A percentile compares a stretch with the other conserved stretches of the same genome.
Evolutionary conservation across 30 jellyfish, hydroid and myxozoan species (phyloP).

Genomic region (Rhopilema esculentum): DNA sequence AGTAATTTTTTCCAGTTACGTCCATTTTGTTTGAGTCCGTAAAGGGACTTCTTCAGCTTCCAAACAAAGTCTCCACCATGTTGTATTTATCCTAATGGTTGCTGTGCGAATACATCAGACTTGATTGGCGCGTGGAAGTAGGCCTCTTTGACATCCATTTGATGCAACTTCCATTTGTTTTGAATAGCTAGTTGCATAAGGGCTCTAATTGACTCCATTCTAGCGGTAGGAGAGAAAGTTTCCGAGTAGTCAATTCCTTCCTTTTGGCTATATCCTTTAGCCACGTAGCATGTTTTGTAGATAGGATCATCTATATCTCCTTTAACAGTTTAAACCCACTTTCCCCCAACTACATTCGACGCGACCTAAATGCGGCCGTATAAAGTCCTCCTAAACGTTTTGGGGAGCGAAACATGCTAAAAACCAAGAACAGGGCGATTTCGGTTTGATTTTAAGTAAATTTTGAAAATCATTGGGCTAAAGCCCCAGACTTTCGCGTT

Average conservation of each 20-base stretch:
- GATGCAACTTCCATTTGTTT: not conserved
- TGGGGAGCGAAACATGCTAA: too few species aligned
- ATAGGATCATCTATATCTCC: conserved; percentile 8
- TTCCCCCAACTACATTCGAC: conserved; percentile 61
- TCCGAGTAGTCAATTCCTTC: conserved; percentile 47
- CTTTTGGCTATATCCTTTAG: conserved; percentile 28
- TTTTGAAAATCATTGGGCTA: too few species aligned
- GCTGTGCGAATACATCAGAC: conserved; percentile 45
- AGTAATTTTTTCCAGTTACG: conserved; percentile 58
- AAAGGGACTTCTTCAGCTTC: conserved; percentile 70
- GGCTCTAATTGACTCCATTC: conserved; percentile 68
- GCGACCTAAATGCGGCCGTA: too few species aligned
- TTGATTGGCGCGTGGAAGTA: conserved; percentile 74
- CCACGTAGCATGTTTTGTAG: conserved; percentile 66
- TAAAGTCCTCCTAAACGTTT: too few species aligned
- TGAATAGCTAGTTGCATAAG: conserved; percentile 66
- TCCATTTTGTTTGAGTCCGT: conserved; percentile 85
- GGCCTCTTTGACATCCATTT: conserved; percentile 69
- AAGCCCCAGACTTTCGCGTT: too few species aligned
- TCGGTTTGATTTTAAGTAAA: too few species aligned
- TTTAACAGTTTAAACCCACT: conserved; percentile 39
- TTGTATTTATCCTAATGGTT: conserved; percentile 64
- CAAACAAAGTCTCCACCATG: conserved; percentile 26
- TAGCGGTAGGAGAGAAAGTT: conserved; percentile 68
- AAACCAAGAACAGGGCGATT: too few species aligned